A percentile compares a stretch with the other conserved stretches of the same genome.
These are phyloP conservation scores for Drosophila kikkawai DNA, from an alignment of 1,140 invertebrate genomes.

Conservation along the genomic window DNA sequence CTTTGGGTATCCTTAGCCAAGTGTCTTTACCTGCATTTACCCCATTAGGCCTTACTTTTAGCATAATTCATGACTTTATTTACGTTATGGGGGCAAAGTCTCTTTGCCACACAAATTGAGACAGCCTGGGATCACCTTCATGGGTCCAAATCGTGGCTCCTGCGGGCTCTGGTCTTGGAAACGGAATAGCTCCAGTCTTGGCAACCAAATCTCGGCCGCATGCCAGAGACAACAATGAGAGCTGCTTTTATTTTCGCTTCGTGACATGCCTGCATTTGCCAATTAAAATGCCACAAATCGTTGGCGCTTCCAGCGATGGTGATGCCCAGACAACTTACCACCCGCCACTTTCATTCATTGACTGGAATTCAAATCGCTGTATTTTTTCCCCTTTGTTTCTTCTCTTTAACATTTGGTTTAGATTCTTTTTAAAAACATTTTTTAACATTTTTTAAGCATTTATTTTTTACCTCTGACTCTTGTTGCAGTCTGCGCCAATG, in stretches of 20 bases:
- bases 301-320: constrained; percentile 51
- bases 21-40: not conserved
- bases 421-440: constrained; percentile 5
- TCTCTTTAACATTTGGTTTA: constrained; percentile 1
- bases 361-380: constrained; percentile 36
- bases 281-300: constrained; percentile 81
- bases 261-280: constrained; percentile 73
- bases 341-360: constrained; percentile 56
- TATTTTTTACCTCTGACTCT: not conserved
- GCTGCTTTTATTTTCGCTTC: constrained; percentile 45
- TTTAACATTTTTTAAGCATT: not conserved
- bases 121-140: not conserved
- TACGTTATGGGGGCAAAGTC: not conserved
- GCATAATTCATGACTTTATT: constrained; percentile 11
- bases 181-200: constrained; percentile 13
- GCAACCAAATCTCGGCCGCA: constrained; percentile 36
- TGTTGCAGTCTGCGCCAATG: constrained; percentile 73
- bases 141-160: constrained; percentile 8
- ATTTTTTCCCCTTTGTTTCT: constrained; percentile 29
- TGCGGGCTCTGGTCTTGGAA: constrained; percentile 5
- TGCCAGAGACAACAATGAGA: constrained; percentile 44
- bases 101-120: constrained; percentile 1
- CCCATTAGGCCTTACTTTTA: constrained; percentile 1
- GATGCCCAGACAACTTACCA: constrained; percentile 31
- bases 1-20: not conserved